Percentiles rank a stretch among this genome's conserved stretches.
Evolutionary conservation across 2,113 vertebrate species (phyloP).

Genomic region (Oplegnathus fasciatus): DNA sequence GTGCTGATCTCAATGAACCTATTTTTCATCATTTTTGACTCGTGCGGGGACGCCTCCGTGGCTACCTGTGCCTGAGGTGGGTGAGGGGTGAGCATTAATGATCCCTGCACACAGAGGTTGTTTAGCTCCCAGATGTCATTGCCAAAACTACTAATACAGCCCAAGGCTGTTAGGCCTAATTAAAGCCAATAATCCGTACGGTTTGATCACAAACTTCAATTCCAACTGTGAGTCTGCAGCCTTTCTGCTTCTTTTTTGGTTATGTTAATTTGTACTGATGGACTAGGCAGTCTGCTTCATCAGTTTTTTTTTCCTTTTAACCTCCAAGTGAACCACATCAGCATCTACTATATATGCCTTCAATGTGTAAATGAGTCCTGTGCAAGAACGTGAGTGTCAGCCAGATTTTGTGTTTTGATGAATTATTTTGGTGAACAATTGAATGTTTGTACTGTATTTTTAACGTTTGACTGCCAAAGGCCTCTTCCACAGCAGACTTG

Average conservation of each 20-base stretch:
- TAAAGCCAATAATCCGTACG: slow-evolving; percentile 61
- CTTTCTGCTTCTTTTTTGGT: slow-evolving; percentile 30
- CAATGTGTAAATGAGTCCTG: slow-evolving; percentile 40
- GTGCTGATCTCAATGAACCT: not conserved
- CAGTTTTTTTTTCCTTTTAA: not conserved
- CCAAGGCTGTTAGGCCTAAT: slow-evolving; percentile 55
- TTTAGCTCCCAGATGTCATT: slow-evolving; percentile 43
- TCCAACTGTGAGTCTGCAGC: slow-evolving; percentile 39
- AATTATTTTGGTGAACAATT: not conserved
- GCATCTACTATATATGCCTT: slow-evolving; percentile 22
- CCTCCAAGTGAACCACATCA: slow-evolving; percentile 31
- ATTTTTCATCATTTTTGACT: not conserved
- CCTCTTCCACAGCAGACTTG: slow-evolving; percentile 11
- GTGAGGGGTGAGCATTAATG: slow-evolving; percentile 21
- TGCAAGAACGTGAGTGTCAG: not conserved
- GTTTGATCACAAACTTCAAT: slow-evolving; percentile 63
- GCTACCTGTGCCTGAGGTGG: slow-evolving; percentile 17
- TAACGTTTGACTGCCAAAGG: not conserved
- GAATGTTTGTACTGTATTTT: slow-evolving; percentile 12
- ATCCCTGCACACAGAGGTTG: slow-evolving; percentile 33
- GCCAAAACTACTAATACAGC: slow-evolving; percentile 59
- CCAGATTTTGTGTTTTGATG: not conserved
- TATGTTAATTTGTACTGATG: slow-evolving; percentile 48
- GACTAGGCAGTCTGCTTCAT: slow-evolving; percentile 4
- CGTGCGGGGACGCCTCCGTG: too few relatives aligned